Evolutionary conservation across 2,113 vertebrate genomes (phyloP), one percentile per base, ranked within the genome.

Genomic region (Tetrao urogallus): DNA sequence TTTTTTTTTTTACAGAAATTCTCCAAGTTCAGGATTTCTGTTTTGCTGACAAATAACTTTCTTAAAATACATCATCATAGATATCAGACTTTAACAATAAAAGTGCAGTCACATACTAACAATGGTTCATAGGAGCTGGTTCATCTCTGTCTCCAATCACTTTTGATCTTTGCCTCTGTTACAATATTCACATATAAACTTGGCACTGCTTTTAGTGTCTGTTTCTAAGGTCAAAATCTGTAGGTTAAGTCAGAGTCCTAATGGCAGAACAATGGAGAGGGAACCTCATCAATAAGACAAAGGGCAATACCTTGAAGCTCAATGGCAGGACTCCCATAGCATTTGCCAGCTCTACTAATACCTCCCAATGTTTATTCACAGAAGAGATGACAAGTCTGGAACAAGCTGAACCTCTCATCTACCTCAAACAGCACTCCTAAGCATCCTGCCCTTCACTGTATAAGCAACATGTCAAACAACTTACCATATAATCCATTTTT

Each of bases 31-130:
- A 47, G 32, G 6, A 40, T 54, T 80, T 75, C 48, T 79, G 34
- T 61, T 87, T 77, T 70, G 30, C 61, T 76, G 67, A 89, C n/a
- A 93, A 96, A 86, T 19, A 72, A 73, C 14, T 36, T 82, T 52
- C 38, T 89, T 76, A 54, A 83, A 89, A 74, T 34, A 13, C 1
- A 58, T 40, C 8, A 65, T 19, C 24, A 40, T 0, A 66, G 40
- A 57, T 21, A 88, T 15, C 56, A 67, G 4, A 81, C 12, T 40
- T 69, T 34, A 42, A 42, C 42, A 64, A 89, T 0, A 71, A 10
- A 74, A 92, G 63, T 18, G 25, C 40, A 82, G 56, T 71, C 6
- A 13, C 4, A 5, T n/a, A 79, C 25, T 50, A 82, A 32, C 10
- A 64, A 12, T 13, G 12, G 11, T 82, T 60, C 54, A 70, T 36